phyloP scores from a whole-genome alignment of 2,888 invertebrate species.

The Orthonevra nobilis region DNA sequence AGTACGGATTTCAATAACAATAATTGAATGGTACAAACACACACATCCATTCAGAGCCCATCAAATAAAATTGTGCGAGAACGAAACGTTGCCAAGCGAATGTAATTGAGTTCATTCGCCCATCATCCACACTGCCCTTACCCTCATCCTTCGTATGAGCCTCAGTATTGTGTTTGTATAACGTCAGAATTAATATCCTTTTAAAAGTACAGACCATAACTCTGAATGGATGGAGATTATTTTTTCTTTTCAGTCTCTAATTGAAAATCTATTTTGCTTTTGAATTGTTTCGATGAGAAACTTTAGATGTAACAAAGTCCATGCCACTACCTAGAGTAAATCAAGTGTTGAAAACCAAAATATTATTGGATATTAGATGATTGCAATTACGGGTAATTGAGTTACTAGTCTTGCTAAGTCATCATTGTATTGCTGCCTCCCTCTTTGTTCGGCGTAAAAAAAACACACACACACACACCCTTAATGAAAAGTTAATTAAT shows the following conservation, averaged over 20 bases:
- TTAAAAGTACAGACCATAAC: slow-evolving; percentile 25
- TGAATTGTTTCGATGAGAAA: not conserved
- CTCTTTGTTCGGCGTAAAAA: no score
- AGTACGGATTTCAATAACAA: slow-evolving; percentile 62
- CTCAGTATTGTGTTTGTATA: not conserved
- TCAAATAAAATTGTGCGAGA: no score
- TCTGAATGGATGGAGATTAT: slow-evolving; percentile 18
- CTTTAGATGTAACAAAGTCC: no score
- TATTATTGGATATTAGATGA: slow-evolving; percentile 18
- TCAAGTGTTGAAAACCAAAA: slow-evolving; percentile 4
- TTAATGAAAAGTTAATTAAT: slow-evolving; percentile 24
- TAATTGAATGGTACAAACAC: slow-evolving; percentile 55
- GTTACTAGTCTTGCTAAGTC: slow-evolving; percentile 8
- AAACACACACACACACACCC: no score
- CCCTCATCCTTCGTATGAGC: not conserved
- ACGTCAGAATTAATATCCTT: slow-evolving; percentile 35
- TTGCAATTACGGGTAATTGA: slow-evolving; percentile 45
- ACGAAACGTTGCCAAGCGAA: no score
- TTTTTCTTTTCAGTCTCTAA: slow-evolving; percentile 5
- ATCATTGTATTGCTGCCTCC: not conserved
- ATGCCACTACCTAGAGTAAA: no score
- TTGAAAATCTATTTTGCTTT: slow-evolving; percentile 21
- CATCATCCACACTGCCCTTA: slow-evolving; percentile 3
- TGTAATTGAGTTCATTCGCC: slow-evolving; percentile 27
- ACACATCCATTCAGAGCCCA: not conserved